These are phyloP conservation scores for Heliornis fulica DNA, from an alignment of 2,113 vertebrate genomes.

Conservation along the genomic window DNA sequence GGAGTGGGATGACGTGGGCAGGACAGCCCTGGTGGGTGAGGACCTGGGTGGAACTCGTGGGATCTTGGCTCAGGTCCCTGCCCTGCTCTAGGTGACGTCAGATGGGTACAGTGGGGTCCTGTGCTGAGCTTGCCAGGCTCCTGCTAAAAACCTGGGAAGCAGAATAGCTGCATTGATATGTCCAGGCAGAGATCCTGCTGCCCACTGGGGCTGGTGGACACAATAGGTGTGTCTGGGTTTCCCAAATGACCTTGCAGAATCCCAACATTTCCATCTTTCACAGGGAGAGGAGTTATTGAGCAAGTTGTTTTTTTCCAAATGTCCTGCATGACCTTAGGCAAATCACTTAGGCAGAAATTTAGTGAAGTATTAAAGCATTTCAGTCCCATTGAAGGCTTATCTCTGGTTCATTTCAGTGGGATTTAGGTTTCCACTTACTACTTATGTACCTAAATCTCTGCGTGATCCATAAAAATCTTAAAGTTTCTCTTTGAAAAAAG, in stretches of 20 bases:
- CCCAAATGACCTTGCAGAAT: neutral
- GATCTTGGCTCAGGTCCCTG: neutral
- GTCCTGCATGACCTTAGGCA: neutral
- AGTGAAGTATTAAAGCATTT: slow-evolving; percentile 9
- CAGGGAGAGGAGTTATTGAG: neutral
- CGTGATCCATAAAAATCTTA: neutral
- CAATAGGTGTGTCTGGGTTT: neutral
- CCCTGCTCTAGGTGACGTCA: neutral
- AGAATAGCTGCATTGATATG: neutral
- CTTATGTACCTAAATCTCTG: neutral
- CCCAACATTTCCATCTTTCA: neutral
- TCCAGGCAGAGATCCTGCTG: neutral
- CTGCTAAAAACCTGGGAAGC: neutral
- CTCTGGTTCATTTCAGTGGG: neutral
- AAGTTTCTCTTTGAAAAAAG: neutral
- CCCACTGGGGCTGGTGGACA: neutral
- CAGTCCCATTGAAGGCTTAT: neutral
- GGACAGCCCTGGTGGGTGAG: neutral
- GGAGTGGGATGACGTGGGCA: neutral
- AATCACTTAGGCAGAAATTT: neutral
- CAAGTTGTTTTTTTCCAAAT: neutral
- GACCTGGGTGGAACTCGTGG: neutral
- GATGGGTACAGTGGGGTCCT: neutral
- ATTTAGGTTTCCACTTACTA: slow-evolving; percentile 20
- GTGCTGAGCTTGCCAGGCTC: neutral